These are phyloP conservation scores for Lates japonicus DNA, from an alignment of 2,797 vertebrate genomes.

Conservation along the genomic window DNA sequence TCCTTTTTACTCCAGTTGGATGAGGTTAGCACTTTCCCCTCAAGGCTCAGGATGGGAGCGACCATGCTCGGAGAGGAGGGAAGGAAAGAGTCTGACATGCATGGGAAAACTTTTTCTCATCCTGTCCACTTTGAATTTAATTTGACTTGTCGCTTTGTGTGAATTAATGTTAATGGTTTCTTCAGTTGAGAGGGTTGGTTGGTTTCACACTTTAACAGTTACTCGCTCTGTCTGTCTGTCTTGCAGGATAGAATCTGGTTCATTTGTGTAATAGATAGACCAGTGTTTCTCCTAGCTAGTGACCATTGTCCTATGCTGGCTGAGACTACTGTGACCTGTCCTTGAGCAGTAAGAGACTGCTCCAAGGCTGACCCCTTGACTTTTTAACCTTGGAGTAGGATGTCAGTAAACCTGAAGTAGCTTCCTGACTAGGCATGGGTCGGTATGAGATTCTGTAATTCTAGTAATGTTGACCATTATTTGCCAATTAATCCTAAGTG, in stretches of 20 bases:
- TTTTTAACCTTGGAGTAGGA: conserved; percentile 29
- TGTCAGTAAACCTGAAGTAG: conserved; percentile 32
- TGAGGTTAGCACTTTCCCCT: conserved; percentile 31
- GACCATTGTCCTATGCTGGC: conserved; percentile 41
- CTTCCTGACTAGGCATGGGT: no score
- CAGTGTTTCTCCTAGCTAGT: conserved; percentile 22
- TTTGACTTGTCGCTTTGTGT: not conserved
- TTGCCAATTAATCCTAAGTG: not conserved
- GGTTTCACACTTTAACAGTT: not conserved
- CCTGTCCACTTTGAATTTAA: not conserved
- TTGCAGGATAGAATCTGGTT: not conserved
- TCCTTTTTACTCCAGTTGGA: conserved; percentile 23
- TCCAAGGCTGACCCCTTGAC: conserved; percentile 36
- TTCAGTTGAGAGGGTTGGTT: not conserved
- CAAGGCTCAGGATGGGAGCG: not conserved
- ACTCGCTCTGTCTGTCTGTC: not conserved
- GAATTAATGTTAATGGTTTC: not conserved
- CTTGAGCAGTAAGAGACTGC: conserved; percentile 27
- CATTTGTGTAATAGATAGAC: conserved; percentile 27
- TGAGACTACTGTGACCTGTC: conserved; percentile 24
- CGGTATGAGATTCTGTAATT: no score
- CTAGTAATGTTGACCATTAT: no score
- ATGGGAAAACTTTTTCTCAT: conserved; percentile 2
- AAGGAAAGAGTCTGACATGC: conserved; percentile 22
- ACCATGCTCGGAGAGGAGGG: not conserved